Evolutionary conservation across 2,113 vertebrate genomes (phyloP).

Genomic region (Halichoerus grypus): DNA sequence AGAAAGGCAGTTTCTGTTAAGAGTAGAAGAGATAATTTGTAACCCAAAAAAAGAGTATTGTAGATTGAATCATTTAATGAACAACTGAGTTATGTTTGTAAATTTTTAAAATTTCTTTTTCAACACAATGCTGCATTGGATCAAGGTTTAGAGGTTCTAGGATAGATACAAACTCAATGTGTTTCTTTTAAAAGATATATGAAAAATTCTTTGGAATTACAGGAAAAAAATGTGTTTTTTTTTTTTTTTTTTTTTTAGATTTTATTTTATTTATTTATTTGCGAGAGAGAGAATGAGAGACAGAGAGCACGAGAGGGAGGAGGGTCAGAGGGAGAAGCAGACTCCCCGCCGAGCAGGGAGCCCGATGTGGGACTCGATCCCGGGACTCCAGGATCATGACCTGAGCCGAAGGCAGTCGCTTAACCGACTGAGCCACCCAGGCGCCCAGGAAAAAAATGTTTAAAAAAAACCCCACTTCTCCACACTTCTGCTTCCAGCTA

Average conservation of each 20-base stretch:
- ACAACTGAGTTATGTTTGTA: neutral
- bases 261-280: too few relatives aligned
- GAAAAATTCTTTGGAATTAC: neutral
- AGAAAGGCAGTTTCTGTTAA: neutral
- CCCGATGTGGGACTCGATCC: too few relatives aligned
- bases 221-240: neutral
- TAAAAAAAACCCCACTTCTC: neutral
- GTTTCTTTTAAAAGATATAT: conserved; percentile 3
- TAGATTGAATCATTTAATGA: neutral
- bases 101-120: neutral
- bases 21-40: neutral
- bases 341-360: too few relatives aligned
- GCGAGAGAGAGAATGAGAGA: too few relatives aligned
- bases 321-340: too few relatives aligned
- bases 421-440: too few relatives aligned
- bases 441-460: neutral
- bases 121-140: neutral
- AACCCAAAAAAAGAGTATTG: neutral
- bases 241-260: too few relatives aligned
- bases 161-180: neutral
- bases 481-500: neutral
- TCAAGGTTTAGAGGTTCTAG: neutral
- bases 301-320: too few relatives aligned
- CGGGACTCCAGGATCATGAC: too few relatives aligned
- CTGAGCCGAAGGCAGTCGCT: too few relatives aligned